These are phyloP conservation scores for Eurosta solidaginis DNA, from an alignment of 1,140 invertebrate genomes.

Conservation along the genomic window DNA sequence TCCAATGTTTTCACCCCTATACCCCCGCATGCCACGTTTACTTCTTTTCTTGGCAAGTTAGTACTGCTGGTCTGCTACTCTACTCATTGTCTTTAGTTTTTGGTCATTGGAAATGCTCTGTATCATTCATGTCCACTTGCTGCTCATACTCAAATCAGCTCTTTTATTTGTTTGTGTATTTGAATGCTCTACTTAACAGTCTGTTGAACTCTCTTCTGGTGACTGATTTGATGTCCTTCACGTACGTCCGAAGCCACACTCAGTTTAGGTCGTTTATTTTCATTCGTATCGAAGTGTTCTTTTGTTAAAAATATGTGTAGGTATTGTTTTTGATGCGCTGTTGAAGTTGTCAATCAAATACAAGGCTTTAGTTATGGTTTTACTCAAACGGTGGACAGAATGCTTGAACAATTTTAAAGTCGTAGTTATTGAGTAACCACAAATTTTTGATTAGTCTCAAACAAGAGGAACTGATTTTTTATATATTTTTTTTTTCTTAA, in stretches of 20 bases:
- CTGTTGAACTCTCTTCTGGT: neutral
- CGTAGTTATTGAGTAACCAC: too few relatives aligned
- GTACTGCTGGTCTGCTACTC: neutral
- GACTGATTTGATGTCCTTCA: neutral
- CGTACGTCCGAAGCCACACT: neutral
- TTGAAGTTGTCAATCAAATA: neutral
- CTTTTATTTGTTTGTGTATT: neutral
- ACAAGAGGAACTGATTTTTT: too few relatives aligned
- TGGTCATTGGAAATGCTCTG: neutral
- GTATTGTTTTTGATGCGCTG: neutral
- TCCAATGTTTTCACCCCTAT: neutral
- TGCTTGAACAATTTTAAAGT: too few relatives aligned
- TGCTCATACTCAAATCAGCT: neutral
- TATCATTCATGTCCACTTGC: neutral
- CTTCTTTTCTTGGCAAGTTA: conserved; percentile 7
- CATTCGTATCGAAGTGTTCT: neutral
- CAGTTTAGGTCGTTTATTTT: neutral
- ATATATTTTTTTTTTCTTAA: too few relatives aligned
- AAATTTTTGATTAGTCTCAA: too few relatives aligned
- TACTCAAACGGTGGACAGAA: too few relatives aligned
- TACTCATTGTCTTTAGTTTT: too few relatives aligned
- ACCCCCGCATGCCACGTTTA: neutral
- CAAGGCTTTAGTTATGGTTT: too few relatives aligned
- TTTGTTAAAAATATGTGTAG: neutral
- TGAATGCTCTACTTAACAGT: neutral